These are phyloP conservation scores for Catharus minimus DNA, from an alignment of 2,113 vertebrate genomes.

Conservation along the genomic window DNA sequence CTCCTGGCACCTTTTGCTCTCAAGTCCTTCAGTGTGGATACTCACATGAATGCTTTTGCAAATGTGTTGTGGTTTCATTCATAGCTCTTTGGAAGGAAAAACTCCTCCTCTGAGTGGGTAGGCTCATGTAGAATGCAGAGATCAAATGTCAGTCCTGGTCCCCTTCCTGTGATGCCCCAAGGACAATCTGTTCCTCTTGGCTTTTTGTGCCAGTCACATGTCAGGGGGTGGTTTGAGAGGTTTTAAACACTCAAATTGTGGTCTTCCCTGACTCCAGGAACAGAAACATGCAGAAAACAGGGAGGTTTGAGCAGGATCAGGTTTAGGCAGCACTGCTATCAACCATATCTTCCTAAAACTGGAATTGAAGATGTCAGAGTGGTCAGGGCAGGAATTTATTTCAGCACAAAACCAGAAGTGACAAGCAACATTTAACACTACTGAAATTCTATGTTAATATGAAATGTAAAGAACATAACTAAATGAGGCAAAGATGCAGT, in stretches of 20 bases:
- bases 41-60: neutral
- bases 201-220: neutral
- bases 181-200: neutral
- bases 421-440: neutral
- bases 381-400: neutral
- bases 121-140: neutral
- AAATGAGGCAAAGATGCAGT: neutral
- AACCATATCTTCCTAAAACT: neutral
- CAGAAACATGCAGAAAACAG: neutral
- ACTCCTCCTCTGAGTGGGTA: neutral
- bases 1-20: neutral
- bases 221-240: neutral
- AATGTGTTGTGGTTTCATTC: neutral
- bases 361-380: neutral
- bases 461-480: neutral
- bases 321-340: neutral
- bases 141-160: fast-evolving
- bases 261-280: neutral
- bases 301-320: neutral
- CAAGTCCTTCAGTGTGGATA: neutral
- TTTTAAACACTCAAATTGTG: neutral
- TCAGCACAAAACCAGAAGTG: neutral
- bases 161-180: neutral
- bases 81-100: neutral
- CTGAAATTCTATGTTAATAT: neutral